phyloP scores from a whole-genome alignment of 2,797 vertebrate genomes.

The Delichon dasypus region DNA sequence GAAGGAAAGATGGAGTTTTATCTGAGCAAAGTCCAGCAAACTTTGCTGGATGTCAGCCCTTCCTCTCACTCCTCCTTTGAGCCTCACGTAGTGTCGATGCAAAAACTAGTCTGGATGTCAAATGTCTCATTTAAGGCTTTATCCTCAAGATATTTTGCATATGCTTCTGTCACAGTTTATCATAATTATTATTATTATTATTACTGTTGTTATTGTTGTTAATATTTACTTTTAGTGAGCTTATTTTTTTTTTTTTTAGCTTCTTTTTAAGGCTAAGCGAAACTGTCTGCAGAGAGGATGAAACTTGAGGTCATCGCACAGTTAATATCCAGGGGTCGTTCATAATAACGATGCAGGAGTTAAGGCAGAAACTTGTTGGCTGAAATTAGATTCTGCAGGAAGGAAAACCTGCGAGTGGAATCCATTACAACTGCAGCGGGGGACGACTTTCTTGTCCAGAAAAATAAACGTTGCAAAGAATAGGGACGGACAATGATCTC shows the following conservation, averaged over 20 bases:
- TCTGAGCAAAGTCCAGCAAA: conserved; percentile 40
- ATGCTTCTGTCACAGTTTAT: background rate
- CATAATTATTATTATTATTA: background rate
- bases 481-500: background rate
- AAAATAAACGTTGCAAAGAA: background rate
- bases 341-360: conserved; percentile 15
- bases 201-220: no score
- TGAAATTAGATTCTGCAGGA: background rate
- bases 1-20: background rate
- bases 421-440: background rate
- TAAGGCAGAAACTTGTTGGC: conserved; percentile 26
- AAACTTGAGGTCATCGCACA: background rate
- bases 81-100: background rate
- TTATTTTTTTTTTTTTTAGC: background rate
- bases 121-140: background rate
- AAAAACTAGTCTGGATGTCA: background rate
- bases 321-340: conserved; percentile 23
- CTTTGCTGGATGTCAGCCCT: conserved; percentile 22
- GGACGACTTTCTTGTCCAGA: background rate
- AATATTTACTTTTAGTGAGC: no score
- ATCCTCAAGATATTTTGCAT: background rate
- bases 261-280: background rate
- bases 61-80: background rate
- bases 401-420: background rate
- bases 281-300: background rate